Percentiles rank a stretch among this genome's conserved stretches.
phyloP scores from a whole-genome alignment of 64 coral and sea anemone species.

The Pocillopora verrucosa region DNA sequence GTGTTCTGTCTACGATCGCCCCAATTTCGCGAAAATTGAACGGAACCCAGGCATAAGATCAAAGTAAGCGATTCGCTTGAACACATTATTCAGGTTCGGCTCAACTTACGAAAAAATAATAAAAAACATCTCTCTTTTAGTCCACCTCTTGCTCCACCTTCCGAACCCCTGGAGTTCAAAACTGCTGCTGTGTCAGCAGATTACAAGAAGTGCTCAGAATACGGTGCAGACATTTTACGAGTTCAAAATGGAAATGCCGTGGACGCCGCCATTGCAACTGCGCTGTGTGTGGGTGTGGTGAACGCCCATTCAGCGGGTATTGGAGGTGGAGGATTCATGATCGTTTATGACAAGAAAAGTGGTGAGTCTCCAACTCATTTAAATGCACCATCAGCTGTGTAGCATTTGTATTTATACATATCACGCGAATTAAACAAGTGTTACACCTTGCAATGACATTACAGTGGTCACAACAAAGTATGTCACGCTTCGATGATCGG shows the following conservation, averaged over 20 bases:
- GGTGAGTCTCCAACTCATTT: background rate
- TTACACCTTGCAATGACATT: background rate
- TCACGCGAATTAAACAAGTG: background rate
- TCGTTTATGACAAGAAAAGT: conserved; percentile 64
- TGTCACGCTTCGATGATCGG: background rate
- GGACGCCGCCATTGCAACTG: conserved; percentile 64
- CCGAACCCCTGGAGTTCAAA: conserved; percentile 31
- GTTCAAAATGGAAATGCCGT: conserved; percentile 51
- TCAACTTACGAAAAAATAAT: background rate
- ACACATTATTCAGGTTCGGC: too few species aligned
- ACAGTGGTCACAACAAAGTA: background rate
- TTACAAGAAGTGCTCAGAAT: conserved; percentile 58
- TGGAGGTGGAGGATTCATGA: conserved; percentile 78
- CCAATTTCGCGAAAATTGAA: background rate
- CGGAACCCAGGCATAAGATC: background rate
- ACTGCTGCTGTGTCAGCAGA: conserved; percentile 65
- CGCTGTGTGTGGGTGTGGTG: conserved; percentile 65
- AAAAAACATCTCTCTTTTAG: background rate
- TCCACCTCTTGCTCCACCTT: background rate
- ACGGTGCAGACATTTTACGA: conserved; percentile 43
- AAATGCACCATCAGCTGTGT: background rate
- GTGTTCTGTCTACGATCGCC: too few species aligned
- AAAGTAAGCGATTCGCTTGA: too few species aligned
- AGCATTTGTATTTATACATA: too few species aligned
- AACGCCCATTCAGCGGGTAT: conserved; percentile 66